Evolutionary conservation across 2,888 invertebrate genomes (phyloP), one percentile per base, ranked within the genome.

Genomic region (Drosophila melanosoma): DNA sequence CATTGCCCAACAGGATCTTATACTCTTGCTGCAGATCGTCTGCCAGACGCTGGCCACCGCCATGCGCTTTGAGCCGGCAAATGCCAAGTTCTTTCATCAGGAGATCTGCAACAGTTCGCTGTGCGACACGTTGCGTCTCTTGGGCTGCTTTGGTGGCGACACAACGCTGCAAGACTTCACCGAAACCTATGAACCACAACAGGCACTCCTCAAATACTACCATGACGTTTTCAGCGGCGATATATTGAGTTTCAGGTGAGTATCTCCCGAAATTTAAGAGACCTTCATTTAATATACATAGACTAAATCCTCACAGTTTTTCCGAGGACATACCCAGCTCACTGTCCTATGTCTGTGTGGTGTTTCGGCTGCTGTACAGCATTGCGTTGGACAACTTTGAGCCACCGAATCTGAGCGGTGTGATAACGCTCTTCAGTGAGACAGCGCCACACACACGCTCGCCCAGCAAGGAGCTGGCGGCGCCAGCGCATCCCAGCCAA

Each of bases 41-140:
- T 99, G 99, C 93, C 97, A 98, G 91, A 98, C 98, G 0, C 95
- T 99, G 81, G 97, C 98, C 72, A 98, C 99, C 0, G 99, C 99
- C 2, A 99, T 99, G 99, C 95, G 99, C 83, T 99, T 99, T 92
- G 99, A 99, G 93, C 99, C 99, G 2, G 99, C 99, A 0, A 99
- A 99, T 93, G 99, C 99, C 0, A 98, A 98, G 93, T 98, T 98
- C 94, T 99, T 99, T 94, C 96, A 98, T 91, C 97, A 98, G 79
- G 99, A 99, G 95, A 97, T 99, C 77, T 98, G 99, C 89, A 97
- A 97, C 93, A 97, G 98, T 49, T 98, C 98, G 82, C 94, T 99
- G 29, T 98, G 98, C 90, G 98, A 99, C 91, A 98, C 99, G 0
- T 94, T 99, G 57, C 95, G 98, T 23, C 94, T 98, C 49, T 94